These are phyloP conservation scores for Lynx canadensis DNA, from an alignment of 2,113 vertebrate species.

Conservation along the genomic window DNA sequence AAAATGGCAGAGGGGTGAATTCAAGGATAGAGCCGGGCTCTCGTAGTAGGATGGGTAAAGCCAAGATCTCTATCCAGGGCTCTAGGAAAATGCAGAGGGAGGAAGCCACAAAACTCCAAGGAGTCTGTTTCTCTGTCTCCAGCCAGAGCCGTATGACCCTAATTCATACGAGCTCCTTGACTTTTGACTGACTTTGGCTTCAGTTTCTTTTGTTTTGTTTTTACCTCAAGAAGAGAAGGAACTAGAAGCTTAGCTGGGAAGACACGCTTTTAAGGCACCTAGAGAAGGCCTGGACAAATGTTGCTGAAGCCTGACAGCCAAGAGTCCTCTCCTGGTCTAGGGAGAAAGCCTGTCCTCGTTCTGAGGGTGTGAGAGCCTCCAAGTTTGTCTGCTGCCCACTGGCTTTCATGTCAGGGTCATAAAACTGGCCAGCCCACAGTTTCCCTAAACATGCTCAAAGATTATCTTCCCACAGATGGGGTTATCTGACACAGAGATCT, in stretches of 20 bases:
- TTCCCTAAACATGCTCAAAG: conserved; percentile 42
- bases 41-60: not conserved
- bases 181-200: not conserved
- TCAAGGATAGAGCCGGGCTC: not conserved
- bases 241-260: not conserved
- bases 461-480: conserved; percentile 9
- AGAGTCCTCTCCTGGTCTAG: not conserved
- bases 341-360: not conserved
- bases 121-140: not conserved
- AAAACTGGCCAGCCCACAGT: conserved; percentile 27
- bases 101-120: not conserved
- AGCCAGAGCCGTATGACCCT: not conserved
- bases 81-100: not conserved
- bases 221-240: conserved; percentile 16
- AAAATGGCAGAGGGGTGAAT: not conserved
- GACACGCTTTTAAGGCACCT: not conserved
- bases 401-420: conserved; percentile 28
- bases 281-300: not conserved
- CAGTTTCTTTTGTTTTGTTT: not conserved
- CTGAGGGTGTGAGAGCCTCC: not conserved
- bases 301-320: not conserved
- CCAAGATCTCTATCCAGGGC: not conserved
- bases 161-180: not conserved
- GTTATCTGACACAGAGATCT: conserved; percentile 66
- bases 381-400: not conserved